Base-by-base conservation (phyloP, 2,113 vertebrate species). In the Montifringilla adamsi region DNA sequence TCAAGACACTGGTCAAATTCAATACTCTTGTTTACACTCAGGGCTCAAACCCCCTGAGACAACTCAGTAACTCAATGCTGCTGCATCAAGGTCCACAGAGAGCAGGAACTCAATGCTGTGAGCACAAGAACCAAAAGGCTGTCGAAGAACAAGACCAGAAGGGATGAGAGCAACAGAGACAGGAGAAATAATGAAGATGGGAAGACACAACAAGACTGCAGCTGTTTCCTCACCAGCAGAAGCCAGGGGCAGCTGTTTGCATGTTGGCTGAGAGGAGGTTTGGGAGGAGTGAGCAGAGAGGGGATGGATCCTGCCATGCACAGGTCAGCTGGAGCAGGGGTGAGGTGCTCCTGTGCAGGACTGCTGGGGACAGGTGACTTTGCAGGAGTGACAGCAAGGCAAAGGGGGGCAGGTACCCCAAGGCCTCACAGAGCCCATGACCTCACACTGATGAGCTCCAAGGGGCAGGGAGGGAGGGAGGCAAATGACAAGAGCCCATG, bases 301-400 rank as follows among this genome's bases (percentile, higher is more conserved):
- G 58, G 56, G n/a, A 63, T 0, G 0, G 64, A 64, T 10, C 11
- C 49, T 13, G 2, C 50, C 1, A 0, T 2, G 24, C 26, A 8
- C 17, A 20, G 60, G 9, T 21, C 21, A 46, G 63, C 53, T 15
- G 18, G n/a, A 46, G 50, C 26, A 41, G 31, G 22, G 3, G 11
- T 1, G n/a, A 92, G 37, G 22, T 23, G 37, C 46, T 70, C 30
- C 81, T 24, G 35, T 5, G 14, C 0, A 20, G n/a, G 23, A 11
- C 37, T 10, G 22, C 41, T 6, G 28, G 52, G 33, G 39, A 28
- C 10, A 56, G 41, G 56, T 26, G 80, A 44, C 80, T 31, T 6
- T 7, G 15, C 46, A 77, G 46, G 14, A 55, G 35, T 2, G 41
- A 67, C 41, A 69, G 50, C 26, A 20, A 13, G 23, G 26, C 8